Evolutionary conservation across 2,113 vertebrate species (phyloP), one percentile per base, ranked within the genome.

Genomic region (Thamnophis sirtalis): DNA sequence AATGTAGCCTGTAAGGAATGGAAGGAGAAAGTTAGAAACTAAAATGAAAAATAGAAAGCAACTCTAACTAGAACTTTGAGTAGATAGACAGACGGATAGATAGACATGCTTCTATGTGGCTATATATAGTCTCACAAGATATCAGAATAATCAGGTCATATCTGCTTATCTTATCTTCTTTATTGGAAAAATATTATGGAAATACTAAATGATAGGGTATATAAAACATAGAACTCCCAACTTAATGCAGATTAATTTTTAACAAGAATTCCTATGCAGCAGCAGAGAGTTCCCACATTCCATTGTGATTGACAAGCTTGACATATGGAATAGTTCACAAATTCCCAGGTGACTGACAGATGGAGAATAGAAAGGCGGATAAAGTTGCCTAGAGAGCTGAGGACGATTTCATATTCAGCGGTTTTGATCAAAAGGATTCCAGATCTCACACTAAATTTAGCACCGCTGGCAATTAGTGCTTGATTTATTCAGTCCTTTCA

Each of bases 291-390:
- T 98, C 98, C 98, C 98, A 98, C 98, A 98, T 98, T 98, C 98
- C 97, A 97, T 93, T 97, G 97, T 99, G 99, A 99, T 99, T 99
- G 99, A 99, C 99, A 99, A 98, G 98, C 97, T 98, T 99, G 99
- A 99, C 99, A 99, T 99, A 99, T 99, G 99, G 99, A 99, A 99
- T 99, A 99, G 99, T 99, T 99, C 99, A 99, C 98, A 98, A 98
- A 99, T 98, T 99, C 99, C 99, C 99, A 98, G 98, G 99, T 98
- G 99, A 99, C 97, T 98, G 98, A 98, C 97, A 98, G 98, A 98
- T 98, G 98, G 98, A 98, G 98, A 98, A 98, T 97, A 98, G 98
- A 97, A 97, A 98, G 98, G 97, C 97, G 96, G 98, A 97, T 98
- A 98, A 98, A 99, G 98, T 98, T 99, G 98, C 98, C 98, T 99